phyloP scores from a whole-genome alignment of 2,113 vertebrate species.

The Callospermophilus lateralis region DNA sequence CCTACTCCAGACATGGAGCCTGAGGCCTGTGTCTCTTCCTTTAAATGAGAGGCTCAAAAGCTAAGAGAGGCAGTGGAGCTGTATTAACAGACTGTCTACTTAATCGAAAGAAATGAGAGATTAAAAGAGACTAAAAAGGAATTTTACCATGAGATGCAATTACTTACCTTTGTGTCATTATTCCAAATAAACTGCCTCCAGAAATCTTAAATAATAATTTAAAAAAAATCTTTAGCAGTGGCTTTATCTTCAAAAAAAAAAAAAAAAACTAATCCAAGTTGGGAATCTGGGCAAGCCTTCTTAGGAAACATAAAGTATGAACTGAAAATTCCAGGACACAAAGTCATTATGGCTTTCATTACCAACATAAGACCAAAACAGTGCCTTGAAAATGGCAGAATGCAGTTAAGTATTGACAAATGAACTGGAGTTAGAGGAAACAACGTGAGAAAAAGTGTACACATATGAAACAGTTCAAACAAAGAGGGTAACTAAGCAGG shows the following conservation, averaged over 20 bases:
- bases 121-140: neutral
- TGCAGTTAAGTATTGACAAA: too few relatives aligned
- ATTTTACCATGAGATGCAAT: neutral
- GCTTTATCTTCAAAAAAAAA: constrained; percentile 78
- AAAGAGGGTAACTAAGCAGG: constrained; percentile 5
- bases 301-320: too few relatives aligned
- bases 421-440: too few relatives aligned
- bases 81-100: neutral
- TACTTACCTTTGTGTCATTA: constrained; percentile 33
- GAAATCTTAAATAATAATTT: neutral
- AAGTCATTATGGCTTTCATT: too few relatives aligned
- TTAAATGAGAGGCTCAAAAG: neutral
- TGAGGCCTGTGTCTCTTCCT: neutral
- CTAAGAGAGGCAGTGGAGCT: neutral
- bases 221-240: constrained; percentile 67
- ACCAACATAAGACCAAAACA: too few relatives aligned
- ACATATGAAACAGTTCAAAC: neutral
- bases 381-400: too few relatives aligned
- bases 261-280: neutral
- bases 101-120: constrained; percentile 36
- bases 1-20: neutral
- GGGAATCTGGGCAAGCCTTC: too few relatives aligned
- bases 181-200: constrained; percentile 16
- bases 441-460: too few relatives aligned
- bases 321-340: too few relatives aligned